Conservation (phyloP, 2,797 vertebrate species). For the Euphonia xanthogaster region DNA sequence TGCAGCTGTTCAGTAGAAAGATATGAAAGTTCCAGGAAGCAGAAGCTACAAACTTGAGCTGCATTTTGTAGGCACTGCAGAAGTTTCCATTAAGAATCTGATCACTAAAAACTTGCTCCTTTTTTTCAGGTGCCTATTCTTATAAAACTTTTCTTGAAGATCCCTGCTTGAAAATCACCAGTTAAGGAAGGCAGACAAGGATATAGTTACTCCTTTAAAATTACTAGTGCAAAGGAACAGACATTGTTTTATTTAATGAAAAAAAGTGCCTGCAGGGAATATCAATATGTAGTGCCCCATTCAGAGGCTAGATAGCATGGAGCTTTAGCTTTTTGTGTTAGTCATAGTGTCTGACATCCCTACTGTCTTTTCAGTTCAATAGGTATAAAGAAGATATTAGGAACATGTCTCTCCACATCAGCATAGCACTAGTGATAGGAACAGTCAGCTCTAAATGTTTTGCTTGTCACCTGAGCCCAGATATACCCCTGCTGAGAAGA, state of each 20-base stretch:
- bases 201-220: background rate
- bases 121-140: background rate
- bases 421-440: background rate
- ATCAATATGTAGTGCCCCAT: rapidly evolving
- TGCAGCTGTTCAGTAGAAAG: background rate
- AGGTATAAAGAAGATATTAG: background rate
- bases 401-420: background rate
- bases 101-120: background rate
- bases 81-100: background rate
- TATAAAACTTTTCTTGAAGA: background rate
- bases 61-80: background rate
- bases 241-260: background rate
- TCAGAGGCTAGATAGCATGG: background rate
- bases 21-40: background rate
- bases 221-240: background rate
- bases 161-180: background rate
- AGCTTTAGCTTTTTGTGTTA: background rate
- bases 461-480: background rate
- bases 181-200: background rate
- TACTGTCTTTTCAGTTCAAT: background rate
- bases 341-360: background rate
- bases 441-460: background rate
- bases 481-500: background rate
- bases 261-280: background rate
- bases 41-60: background rate